phyloP scores from a whole-genome alignment of 35 echinoderm and acorn worm species.

The Apostichopus japonicus region DNA sequence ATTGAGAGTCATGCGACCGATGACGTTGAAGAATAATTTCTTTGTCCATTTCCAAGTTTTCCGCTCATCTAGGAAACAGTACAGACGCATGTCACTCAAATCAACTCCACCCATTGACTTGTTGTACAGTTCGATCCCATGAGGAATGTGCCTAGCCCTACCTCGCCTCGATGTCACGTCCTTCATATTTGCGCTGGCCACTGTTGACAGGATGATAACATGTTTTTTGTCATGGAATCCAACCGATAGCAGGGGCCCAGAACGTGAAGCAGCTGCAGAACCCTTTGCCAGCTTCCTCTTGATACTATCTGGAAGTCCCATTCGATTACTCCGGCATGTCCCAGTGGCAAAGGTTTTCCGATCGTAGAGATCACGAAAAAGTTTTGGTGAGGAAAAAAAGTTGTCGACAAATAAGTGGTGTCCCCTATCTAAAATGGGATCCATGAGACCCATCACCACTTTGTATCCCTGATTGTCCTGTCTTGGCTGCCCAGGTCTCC shows the following conservation, averaged over 20 bases:
- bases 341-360: background rate
- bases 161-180: background rate
- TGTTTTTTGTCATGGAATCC: constrained; percentile 6
- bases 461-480: constrained; percentile 11
- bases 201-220: background rate
- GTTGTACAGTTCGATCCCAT: background rate
- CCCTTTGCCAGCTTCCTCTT: background rate
- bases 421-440: background rate
- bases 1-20: background rate
- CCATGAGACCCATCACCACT: background rate
- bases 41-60: constrained; percentile 21
- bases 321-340: too few relatives aligned
- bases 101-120: background rate
- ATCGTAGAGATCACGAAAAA: background rate
- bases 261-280: background rate
- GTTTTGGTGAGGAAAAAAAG: background rate
- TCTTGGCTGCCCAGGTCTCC: too few relatives aligned
- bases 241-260: background rate
- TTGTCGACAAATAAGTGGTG: constrained; percentile 9
- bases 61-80: background rate
- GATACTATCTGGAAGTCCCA: too few relatives aligned
- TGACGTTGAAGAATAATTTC: background rate
- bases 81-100: background rate
- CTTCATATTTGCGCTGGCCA: background rate
- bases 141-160: background rate